phyloP scores from a whole-genome alignment of 2,113 vertebrate species.

The Eretmodus cyanostictus region DNA sequence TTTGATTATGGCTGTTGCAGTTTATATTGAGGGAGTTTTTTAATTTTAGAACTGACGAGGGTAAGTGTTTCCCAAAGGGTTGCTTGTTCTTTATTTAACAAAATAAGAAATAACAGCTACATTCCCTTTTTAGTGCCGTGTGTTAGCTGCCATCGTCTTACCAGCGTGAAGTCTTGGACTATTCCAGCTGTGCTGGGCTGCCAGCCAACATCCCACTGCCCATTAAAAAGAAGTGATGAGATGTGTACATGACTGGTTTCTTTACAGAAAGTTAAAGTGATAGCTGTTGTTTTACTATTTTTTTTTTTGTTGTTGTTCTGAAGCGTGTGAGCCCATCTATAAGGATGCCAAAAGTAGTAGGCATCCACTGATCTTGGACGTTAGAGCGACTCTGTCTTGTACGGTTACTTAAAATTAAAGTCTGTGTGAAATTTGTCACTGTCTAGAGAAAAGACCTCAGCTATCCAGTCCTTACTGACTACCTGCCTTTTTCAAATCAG shows the following conservation, averaged over 20 bases:
- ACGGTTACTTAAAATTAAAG: constrained; percentile 28
- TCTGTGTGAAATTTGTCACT: constrained; percentile 50
- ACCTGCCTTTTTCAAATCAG: constrained; percentile 23
- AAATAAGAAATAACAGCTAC: constrained; percentile 1
- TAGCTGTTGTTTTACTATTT: neutral
- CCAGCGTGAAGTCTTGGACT: neutral
- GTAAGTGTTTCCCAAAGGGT: constrained; percentile 39
- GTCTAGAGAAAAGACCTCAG: constrained; percentile 24
- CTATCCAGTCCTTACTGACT: neutral
- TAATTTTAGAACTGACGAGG: neutral
- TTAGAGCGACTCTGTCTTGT: constrained; percentile 7
- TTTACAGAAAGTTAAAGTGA: constrained; percentile 2
- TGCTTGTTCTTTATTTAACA: neutral
- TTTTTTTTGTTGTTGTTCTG: neutral
- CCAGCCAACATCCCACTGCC: neutral
- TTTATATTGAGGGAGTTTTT: constrained; percentile 2
- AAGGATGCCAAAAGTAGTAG: neutral
- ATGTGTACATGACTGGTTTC: neutral
- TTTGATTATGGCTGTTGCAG: constrained; percentile 6
- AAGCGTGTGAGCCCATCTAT: neutral
- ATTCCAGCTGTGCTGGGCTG: neutral
- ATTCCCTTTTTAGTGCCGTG: neutral
- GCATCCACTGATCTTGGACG: neutral
- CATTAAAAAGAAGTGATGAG: constrained; percentile 15
- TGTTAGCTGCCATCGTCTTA: constrained; percentile 12